phyloP scores from a whole-genome alignment of 2,113 vertebrate genomes.

The Gobio gobio region DNA sequence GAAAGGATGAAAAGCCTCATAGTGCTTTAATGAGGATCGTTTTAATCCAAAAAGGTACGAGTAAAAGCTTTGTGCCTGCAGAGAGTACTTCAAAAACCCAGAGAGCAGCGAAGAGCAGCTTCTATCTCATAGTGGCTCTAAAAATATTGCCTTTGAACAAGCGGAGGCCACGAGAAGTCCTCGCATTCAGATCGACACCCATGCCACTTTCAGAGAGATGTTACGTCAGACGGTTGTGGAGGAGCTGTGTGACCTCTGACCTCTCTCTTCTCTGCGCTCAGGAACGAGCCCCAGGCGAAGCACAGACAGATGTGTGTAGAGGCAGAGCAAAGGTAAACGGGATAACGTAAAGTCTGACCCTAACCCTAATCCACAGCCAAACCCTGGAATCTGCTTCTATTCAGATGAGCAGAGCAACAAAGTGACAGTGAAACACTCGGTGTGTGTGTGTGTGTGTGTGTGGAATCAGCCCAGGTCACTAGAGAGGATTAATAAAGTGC shows the following conservation, averaged over 20 bases:
- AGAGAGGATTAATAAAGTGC: slow-evolving; percentile 31
- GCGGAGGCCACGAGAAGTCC: slow-evolving; percentile 44
- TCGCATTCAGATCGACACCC: slow-evolving; percentile 39
- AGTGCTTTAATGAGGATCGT: slow-evolving; percentile 71
- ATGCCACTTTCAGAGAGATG: slow-evolving; percentile 46
- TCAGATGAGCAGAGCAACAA: neutral
- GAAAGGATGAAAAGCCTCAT: slow-evolving; percentile 63
- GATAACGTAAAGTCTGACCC: neutral
- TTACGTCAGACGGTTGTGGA: slow-evolving; percentile 46
- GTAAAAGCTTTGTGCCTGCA: slow-evolving; percentile 69
- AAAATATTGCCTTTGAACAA: slow-evolving; percentile 65
- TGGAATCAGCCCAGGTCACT: neutral
- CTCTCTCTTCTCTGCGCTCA: slow-evolving; percentile 20
- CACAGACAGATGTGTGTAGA: slow-evolving; percentile 18
- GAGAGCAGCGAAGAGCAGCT: slow-evolving; percentile 61
- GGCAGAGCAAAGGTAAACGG: neutral
- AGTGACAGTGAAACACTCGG: neutral
- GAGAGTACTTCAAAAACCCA: slow-evolving; percentile 75
- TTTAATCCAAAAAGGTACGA: slow-evolving; percentile 72
- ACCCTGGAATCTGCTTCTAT: neutral
- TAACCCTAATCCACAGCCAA: slow-evolving; percentile 1
- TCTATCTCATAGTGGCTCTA: slow-evolving; percentile 62
- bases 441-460: slow-evolving; percentile 10
- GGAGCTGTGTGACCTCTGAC: slow-evolving; percentile 35
- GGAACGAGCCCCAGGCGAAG: slow-evolving; percentile 19